Percentiles rank a stretch among this genome's conserved stretches.
Conservation (phyloP, 2,113 vertebrate species). For the Ammospiza nelsoni region DNA sequence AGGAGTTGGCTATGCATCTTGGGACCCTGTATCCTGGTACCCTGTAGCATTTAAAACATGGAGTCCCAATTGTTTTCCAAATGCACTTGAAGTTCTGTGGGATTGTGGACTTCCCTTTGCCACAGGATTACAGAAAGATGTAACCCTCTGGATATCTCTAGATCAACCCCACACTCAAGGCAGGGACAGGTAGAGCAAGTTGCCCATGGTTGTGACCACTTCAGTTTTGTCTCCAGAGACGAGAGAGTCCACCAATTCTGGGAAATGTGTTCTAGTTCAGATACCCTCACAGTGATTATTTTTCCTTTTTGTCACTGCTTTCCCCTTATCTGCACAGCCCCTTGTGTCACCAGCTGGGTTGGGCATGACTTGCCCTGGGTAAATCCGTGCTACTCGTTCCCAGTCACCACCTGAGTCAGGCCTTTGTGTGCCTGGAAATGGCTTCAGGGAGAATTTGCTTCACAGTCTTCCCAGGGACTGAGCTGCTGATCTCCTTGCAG, state of each 20-base stretch:
- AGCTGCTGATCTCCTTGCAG: background rate
- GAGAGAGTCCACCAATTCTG: background rate
- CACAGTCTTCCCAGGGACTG: background rate
- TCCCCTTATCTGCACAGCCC: background rate
- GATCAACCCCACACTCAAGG: background rate
- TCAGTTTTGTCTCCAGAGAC: background rate
- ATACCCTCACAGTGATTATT: background rate
- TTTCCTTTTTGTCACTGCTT: background rate
- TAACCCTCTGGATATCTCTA: background rate
- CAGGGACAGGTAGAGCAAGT: background rate
- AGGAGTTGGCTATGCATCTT: background rate
- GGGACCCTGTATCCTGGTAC: background rate
- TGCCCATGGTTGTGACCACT: background rate
- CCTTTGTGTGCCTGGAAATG: background rate
- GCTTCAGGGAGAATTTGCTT: background rate
- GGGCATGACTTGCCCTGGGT: background rate
- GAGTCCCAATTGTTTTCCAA: background rate
- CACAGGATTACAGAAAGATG: background rate
- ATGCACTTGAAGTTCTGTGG: background rate
- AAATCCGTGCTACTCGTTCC: background rate
- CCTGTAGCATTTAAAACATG: background rate
- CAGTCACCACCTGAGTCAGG: background rate
- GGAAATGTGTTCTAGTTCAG: background rate
- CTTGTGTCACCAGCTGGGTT: background rate
- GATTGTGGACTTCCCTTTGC: fast-evolving